Base-by-base conservation (phyloP, 1,140 invertebrate genomes). In the Sinonovacula constricta region DNA sequence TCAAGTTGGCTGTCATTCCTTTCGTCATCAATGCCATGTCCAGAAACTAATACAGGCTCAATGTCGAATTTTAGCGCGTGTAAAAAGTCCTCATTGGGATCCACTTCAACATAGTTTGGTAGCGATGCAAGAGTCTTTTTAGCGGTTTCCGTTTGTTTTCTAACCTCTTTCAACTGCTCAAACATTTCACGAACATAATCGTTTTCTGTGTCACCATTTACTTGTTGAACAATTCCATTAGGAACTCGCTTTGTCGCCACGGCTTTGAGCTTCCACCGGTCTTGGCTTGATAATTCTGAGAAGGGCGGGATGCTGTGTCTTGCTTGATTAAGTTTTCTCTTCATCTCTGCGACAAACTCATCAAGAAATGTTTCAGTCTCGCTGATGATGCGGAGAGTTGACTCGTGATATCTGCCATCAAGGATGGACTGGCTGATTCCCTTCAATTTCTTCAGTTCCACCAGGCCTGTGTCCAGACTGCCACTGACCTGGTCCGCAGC, bases 71-170 rank as follows among this genome's bases (percentile, higher is more conserved):
- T 57, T 5, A 76, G 30, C 4, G 54, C 53, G 30, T 76, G 66
- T 18, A 67, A 10, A 34, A 76, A 76, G 22, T 76, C 62, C 49
- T 54, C 15, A 59, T 67, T 65, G 10, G 54, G 28, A 24, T 28
- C 18, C 22, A 76, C 72, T 57, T 76, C 72, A 10, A 76, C 51
- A 31, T 76, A 76, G 36, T 76, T 76, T n/a, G 72, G 63, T 28
- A 76, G 22, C 5, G 15, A 26, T 22, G 66, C 53, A 1, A 76
- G 34, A 5, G 31, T 30, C 12, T 65, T 53, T 54, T 45, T 66
- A 10, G 63, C 72, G 12, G 54, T 24, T 28, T 76, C 67, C 1
- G 34, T 45, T 33, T 76, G 72, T 65, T 76, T 66, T 24, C 7
- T 63, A 14, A 76, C 54, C 31, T 67, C 68, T 24, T 70, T 31